Base-by-base conservation (phyloP, 2,888 invertebrate genomes). In the Dichetophora obliterata region DNA sequence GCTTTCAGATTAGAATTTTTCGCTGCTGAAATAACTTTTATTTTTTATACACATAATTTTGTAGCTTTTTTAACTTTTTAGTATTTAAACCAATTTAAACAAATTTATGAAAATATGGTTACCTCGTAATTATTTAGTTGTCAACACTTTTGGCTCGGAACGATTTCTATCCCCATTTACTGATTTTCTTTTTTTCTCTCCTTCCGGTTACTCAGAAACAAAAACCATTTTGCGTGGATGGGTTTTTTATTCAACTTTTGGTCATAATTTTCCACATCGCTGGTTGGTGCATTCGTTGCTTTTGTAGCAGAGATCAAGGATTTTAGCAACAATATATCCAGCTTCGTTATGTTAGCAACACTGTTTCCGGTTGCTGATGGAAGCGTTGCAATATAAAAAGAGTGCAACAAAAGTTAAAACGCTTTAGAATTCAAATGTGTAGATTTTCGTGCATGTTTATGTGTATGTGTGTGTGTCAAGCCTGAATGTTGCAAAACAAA, bases 371-470 rank as follows among this genome's bases (percentile, higher is more conserved):
- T 34, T 4, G 34, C 16, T 63, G 63, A 34, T n/a, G 19, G 6
- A 16, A 66, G 37, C 2, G 24, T 50, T 50, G 11, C 48, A 50
- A 48, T 27, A 68, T 16, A 9, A 59, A 59, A 14, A 59, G 16
- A 1, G 19, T 14, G 16, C 34, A n/a, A 37, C 27, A 24, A 14
- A 43, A 11, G 50, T 48, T 1, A 50, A 48, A 50, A 27, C 27
- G 24, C 50, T 16, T 14, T 34, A 34, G 31, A 16, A 27, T 76
- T 34, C 34, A 52, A 54, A 48, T 71, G 54, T 43, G 54, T 24
- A 65, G 24, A 76, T 63, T 52, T 54, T 16, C 50, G 19, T 16
- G 48, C 37, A n/a, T 57, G 69, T 9, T 14, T 75, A 50, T 31
- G 14, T 27, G 3, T 74, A 52, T 37, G 16, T 61, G 50, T 69